Conservation (phyloP, 2,888 invertebrate species). For the Anticlea derivata region DNA sequence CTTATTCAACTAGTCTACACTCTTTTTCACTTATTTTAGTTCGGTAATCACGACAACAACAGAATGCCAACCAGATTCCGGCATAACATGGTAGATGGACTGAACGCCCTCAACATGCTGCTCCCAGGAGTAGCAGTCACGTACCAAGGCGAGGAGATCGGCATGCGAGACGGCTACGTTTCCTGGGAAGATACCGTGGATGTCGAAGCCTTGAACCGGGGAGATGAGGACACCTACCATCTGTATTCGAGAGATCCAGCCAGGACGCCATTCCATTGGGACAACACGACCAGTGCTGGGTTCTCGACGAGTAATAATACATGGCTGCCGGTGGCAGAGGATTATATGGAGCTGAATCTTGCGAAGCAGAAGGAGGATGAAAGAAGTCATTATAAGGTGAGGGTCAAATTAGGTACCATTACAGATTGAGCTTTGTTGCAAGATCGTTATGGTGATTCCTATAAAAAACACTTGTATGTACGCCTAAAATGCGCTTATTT, state of each 20-base stretch:
- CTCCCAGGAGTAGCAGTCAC: constrained; percentile 91
- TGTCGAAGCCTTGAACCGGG: constrained; percentile 81
- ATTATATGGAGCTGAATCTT: constrained; percentile 84
- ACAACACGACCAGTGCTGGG: constrained; percentile 80
- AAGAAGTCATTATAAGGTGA: constrained; percentile 81
- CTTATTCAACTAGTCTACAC: neutral
- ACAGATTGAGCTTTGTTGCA: too few species aligned
- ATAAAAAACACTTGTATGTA: too few species aligned
- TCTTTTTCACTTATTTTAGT: constrained; percentile 57
- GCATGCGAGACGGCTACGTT: constrained; percentile 85
- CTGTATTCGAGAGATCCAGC: constrained; percentile 84
- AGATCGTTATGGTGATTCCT: too few species aligned
- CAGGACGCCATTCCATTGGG: constrained; percentile 88
- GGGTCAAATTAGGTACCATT: too few species aligned
- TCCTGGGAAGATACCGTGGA: constrained; percentile 84
- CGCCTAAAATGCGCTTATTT: too few species aligned
- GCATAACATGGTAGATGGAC: constrained; percentile 85
- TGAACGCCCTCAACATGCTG: constrained; percentile 87
- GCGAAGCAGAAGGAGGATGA: constrained; percentile 73
- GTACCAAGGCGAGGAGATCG: constrained; percentile 93
- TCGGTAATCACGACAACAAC: constrained; percentile 88
- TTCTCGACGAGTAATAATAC: constrained; percentile 83
- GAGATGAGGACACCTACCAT: constrained; percentile 77
- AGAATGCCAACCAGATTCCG: constrained; percentile 86
- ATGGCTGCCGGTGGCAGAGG: constrained; percentile 87